Conservation (phyloP, 2,888 invertebrate genomes). For the Drosophila nr. perissopoda region DNA sequence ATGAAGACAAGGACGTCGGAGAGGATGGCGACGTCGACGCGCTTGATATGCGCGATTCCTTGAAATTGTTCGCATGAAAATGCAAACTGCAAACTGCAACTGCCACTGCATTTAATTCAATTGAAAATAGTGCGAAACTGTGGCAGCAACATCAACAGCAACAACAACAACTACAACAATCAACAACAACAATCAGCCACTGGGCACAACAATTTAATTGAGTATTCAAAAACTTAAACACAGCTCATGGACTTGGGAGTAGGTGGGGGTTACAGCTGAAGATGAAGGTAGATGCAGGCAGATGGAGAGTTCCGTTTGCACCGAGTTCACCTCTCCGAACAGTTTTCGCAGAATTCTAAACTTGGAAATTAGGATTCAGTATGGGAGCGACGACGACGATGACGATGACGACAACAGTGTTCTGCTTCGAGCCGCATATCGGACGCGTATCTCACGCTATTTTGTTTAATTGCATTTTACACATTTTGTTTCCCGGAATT, state of each 20-base stretch:
- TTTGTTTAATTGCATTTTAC: conserved; percentile 79
- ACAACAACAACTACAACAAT: conserved; percentile 27
- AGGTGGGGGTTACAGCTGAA: conserved; percentile 9
- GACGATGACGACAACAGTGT: conserved; percentile 62
- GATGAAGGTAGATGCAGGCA: conserved; percentile 30
- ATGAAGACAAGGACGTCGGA: not conserved
- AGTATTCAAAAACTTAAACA: conserved; percentile 77
- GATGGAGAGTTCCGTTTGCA: conserved; percentile 16
- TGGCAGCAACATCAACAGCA: conserved; percentile 37
- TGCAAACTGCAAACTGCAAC: conserved; percentile 53
- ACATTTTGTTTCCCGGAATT: conserved; percentile 72
- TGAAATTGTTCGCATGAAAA: conserved; percentile 83
- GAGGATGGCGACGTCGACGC: conserved; percentile 78
- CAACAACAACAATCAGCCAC: conserved; percentile 49
- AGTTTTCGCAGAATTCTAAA: conserved; percentile 78
- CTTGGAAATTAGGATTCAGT: conserved; percentile 81
- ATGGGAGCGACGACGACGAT: conserved; percentile 47
- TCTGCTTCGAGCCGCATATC: conserved; percentile 61
- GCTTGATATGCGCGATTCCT: conserved; percentile 84
- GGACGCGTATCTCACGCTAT: conserved; percentile 81
- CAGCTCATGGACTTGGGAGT: conserved; percentile 34
- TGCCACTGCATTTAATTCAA: conserved; percentile 75
- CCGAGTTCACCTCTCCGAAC: conserved; percentile 37
- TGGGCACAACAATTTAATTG: conserved; percentile 75
- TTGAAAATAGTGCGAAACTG: conserved; percentile 80